Evolutionary conservation across 53 echinoderm and acorn worm genomes (phyloP), one percentile per base, ranked within the genome.

Genomic region (Temnopleurus reevesii): DNA sequence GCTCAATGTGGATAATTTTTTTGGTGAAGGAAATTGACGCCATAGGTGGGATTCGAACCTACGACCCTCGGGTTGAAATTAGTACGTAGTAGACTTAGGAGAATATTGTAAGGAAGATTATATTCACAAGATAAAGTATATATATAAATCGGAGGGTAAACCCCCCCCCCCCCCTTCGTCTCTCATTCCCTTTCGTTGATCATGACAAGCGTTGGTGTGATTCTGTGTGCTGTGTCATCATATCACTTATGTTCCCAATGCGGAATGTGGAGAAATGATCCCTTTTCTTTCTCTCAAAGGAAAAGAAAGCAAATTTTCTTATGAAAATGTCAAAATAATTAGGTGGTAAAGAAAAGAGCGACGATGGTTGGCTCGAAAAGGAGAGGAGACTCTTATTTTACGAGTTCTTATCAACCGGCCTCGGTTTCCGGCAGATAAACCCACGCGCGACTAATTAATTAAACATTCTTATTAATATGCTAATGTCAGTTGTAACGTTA

Each of bases 371-470:
- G 79, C 46, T 49, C 51, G 29, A 79, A 10, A 46, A 49, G 10
- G 24, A 79, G 29, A 30, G 47, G 79, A 49, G 47, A 15, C 6
- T 79, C 13, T 35, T 9, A 12, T 47, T 38, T 21, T 41, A 29
- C 10, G 79, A 46, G 45, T 79, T 85, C 86, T 59, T 85, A 85
- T 85, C 86, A 26, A 44, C 46, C 38, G 19, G 59, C 60, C 49
- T 49, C 61, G 61, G 86, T 53, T 59, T 85, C 86, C 86, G 86
- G 45, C 10, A 85, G 86, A 87, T 87, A 66, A 87, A 66, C 88
- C 71, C 71, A 64, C 71, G 51, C 34, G 43, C 71, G 15, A 24
- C 85, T 85, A 85, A 85, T 85, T 85, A 60, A 53, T 83, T 55
- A 83, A 83, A 83, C 83, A 79, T 79, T 79, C 79, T 46, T 49